Conservation (phyloP, 2,113 vertebrate species). For the Neofelis nebulosa region DNA sequence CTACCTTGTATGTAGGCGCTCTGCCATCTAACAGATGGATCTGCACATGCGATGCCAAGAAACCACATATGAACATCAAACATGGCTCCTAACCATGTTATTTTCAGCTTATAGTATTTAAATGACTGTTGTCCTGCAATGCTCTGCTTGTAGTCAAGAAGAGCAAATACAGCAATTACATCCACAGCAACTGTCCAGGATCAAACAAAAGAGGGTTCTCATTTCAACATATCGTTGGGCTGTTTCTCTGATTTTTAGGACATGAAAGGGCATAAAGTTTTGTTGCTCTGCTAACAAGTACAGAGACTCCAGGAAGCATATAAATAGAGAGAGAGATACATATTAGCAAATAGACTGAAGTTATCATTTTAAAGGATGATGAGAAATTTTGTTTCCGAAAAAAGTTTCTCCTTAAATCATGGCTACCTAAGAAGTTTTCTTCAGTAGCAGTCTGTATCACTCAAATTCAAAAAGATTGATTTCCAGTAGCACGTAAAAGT, state of each 20-base stretch:
- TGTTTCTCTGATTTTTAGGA: background rate
- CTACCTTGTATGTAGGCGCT: constrained; percentile 27
- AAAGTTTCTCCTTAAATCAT: constrained; percentile 63
- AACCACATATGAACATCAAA: constrained; percentile 77
- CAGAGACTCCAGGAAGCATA: background rate
- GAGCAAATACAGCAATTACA: constrained; percentile 49
- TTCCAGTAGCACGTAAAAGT: background rate
- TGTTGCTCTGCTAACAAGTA: background rate
- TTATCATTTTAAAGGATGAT: constrained; percentile 17
- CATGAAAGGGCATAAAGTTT: background rate
- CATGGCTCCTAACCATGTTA: constrained; percentile 65
- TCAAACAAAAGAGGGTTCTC: background rate
- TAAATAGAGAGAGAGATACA: background rate
- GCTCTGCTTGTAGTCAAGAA: constrained; percentile 20
- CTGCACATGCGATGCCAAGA: constrained; percentile 59
- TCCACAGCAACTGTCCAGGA: background rate
- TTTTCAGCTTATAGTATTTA: constrained; percentile 76
- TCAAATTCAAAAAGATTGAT: background rate
- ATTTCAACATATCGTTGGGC: background rate
- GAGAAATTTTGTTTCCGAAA: constrained; percentile 69
- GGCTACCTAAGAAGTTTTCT: constrained; percentile 62
- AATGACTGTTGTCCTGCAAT: constrained; percentile 59
- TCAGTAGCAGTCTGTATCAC: constrained; percentile 32
- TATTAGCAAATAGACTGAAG: background rate
- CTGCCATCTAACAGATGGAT: constrained; percentile 76